These are phyloP conservation scores for Agelas oroides DNA, from an alignment of 37 sponge, comb jelly and placozoan genomes.

Conservation along the genomic window DNA sequence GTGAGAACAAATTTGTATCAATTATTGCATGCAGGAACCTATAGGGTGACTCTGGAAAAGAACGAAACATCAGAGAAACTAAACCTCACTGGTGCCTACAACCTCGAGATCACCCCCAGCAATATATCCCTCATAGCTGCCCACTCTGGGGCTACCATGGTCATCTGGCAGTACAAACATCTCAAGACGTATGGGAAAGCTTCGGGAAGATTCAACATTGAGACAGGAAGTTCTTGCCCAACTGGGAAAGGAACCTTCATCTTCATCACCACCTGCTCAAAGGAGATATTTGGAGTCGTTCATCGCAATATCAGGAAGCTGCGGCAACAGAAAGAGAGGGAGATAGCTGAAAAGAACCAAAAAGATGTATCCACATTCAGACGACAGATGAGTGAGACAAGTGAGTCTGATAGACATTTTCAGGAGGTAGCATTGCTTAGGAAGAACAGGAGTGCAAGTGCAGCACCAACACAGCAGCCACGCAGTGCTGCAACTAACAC, in stretches of 20 bases:
- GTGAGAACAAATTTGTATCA: too few relatives aligned
- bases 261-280: conserved; percentile 44
- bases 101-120: conserved; percentile 34
- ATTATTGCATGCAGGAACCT: conserved; percentile 30
- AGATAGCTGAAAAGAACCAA: too few relatives aligned
- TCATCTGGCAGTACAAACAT: conserved; percentile 47
- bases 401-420: too few relatives aligned
- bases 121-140: conserved; percentile 33
- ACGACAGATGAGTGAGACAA: too few relatives aligned
- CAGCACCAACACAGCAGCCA: too few relatives aligned
- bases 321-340: conserved; percentile 6
- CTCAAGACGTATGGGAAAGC: conserved; percentile 67
- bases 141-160: conserved; percentile 20
- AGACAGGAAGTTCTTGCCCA: conserved; percentile 39
- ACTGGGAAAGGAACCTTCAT: conserved; percentile 37
- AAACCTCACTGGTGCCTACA: conserved; percentile 46
- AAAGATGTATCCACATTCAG: too few relatives aligned
- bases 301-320: conserved; percentile 62
- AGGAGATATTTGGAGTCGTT: conserved; percentile 72
- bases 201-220: conserved; percentile 58
- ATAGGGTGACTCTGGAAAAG: conserved; percentile 50
- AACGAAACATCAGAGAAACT: conserved; percentile 50
- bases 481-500: too few relatives aligned
- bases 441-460: too few relatives aligned
- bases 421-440: too few relatives aligned